Percentiles rank a stretch among this genome's conserved stretches.
phyloP scores from a whole-genome alignment of 2,113 vertebrate genomes.

The Thunnus thynnus region DNA sequence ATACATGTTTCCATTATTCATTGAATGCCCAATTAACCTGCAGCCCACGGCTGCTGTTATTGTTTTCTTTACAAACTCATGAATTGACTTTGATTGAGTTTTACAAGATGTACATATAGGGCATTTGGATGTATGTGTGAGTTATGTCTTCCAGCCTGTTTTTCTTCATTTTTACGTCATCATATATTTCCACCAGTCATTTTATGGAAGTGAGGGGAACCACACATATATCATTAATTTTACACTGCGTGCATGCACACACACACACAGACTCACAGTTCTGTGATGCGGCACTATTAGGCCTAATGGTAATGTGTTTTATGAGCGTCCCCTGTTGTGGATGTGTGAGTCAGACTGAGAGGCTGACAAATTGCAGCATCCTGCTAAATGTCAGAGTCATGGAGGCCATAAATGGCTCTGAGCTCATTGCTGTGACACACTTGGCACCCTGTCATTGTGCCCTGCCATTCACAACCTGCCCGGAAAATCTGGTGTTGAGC shows the following conservation, averaged over 20 bases:
- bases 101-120: background rate
- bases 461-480: conserved; percentile 63
- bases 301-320: conserved; percentile 70
- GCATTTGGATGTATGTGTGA: conserved; percentile 16
- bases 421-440: conserved; percentile 75
- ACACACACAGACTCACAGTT: background rate
- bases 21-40: conserved; percentile 41
- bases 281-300: conserved; percentile 60
- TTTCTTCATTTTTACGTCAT: conserved; percentile 44
- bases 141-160: conserved; percentile 16
- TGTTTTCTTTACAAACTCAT: conserved; percentile 13
- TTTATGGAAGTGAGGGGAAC: conserved; percentile 38
- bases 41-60: conserved; percentile 8
- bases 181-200: conserved; percentile 36
- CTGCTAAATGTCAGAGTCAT: conserved; percentile 77
- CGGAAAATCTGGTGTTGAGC: conserved; percentile 49
- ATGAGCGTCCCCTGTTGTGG: conserved; percentile 70
- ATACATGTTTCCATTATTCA: conserved; percentile 10
- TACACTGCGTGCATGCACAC: background rate
- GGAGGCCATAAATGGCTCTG: conserved; percentile 74
- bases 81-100: conserved; percentile 32
- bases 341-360: conserved; percentile 73
- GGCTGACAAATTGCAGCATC: conserved; percentile 78
- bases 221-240: conserved; percentile 51
- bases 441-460: conserved; percentile 63